Percentiles rank a stretch among this genome's conserved stretches.
Conservation (phyloP, 2,888 invertebrate genomes). For the Noctua pronuba region DNA sequence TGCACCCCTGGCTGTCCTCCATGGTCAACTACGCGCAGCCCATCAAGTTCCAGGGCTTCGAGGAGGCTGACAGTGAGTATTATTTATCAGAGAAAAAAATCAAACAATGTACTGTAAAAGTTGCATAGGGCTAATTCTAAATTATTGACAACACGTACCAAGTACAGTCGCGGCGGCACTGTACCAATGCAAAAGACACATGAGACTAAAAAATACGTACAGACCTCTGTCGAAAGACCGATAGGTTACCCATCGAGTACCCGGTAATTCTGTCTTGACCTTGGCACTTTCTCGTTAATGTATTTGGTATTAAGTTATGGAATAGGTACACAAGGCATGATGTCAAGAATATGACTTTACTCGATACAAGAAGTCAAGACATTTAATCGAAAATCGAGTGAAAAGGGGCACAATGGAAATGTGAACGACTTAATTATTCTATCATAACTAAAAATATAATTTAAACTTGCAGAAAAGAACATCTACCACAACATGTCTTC, state of each 20-base stretch:
- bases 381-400: neutral
- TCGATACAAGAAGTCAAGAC: neutral
- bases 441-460: neutral
- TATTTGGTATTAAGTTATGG: neutral
- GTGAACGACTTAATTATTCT: neutral
- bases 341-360: neutral
- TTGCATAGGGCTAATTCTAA: neutral
- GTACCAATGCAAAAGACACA: neutral
- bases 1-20: conserved; percentile 99
- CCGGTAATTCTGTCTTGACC: neutral
- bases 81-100: neutral
- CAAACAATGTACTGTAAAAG: neutral
- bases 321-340: neutral
- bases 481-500: conserved; percentile 99
- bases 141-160: neutral
- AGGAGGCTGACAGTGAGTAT: conserved; percentile 95
- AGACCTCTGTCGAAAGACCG: neutral
- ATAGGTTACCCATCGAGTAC: neutral
- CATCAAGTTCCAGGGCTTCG: conserved; percentile 99
- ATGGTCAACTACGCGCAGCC: conserved; percentile 99
- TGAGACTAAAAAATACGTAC: neutral
- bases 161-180: neutral
- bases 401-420: neutral
- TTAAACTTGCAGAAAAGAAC: conserved; percentile 94
- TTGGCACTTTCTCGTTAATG: neutral